A percentile compares a stretch with the other conserved stretches of the same genome.
These are phyloP conservation scores for Tringa solitaria DNA, from an alignment of 2,113 vertebrate species.

Conservation along the genomic window DNA sequence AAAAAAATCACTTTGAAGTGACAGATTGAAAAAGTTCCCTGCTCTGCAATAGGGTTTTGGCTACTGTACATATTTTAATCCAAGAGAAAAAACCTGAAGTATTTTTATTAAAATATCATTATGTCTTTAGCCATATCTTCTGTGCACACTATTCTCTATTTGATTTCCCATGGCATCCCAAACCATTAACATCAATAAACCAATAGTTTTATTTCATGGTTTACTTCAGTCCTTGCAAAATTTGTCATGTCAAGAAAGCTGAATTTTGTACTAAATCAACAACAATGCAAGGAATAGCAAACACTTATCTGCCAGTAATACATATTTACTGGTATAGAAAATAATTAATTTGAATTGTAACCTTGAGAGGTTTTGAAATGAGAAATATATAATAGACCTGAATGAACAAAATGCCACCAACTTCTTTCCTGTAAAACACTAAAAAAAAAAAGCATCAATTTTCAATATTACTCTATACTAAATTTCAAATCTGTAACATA, in stretches of 20 bases:
- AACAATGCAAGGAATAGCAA: not conserved
- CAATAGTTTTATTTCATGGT: not conserved
- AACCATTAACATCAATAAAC: not conserved
- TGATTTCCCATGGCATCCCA: not conserved
- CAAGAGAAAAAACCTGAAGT: not conserved
- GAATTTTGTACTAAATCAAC: not conserved
- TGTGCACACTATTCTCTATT: not conserved
- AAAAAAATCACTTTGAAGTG: not conserved
- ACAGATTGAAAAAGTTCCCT: not conserved
- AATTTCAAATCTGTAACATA: not conserved
- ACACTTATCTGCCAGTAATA: not conserved
- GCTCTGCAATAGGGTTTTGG: not conserved
- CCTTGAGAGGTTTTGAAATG: not conserved
- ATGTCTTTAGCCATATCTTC: not conserved
- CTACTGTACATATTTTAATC: not conserved
- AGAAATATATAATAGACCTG: not conserved
- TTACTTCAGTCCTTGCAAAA: not conserved
- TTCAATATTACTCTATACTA: not conserved
- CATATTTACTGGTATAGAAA: not conserved
- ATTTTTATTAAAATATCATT: not conserved
- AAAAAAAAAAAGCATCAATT: not conserved
- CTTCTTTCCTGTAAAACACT: not conserved
- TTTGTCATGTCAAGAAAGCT: not conserved
- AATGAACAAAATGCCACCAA: not conserved
- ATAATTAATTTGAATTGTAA: not conserved